Evolutionary conservation across 2,888 invertebrate species (phyloP).

Genomic region (Hoplodrina ambigua): DNA sequence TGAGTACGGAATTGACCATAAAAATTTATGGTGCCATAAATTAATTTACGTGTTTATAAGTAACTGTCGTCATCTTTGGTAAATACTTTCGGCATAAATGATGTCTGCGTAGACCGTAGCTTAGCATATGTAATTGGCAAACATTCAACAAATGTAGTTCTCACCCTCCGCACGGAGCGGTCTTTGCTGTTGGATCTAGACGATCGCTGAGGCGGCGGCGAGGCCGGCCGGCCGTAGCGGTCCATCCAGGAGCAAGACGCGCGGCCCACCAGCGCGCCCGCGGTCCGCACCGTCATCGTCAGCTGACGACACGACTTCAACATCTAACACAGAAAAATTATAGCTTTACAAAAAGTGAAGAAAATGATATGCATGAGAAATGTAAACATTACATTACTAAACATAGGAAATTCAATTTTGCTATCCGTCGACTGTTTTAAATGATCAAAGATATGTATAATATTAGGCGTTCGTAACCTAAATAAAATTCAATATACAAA

Average conservation of each 20-base stretch:
- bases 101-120: neutral
- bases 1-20: constrained; percentile 69
- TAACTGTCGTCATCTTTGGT: constrained; percentile 36
- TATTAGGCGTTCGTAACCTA: neutral
- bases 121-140: constrained; percentile 25
- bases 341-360: neutral
- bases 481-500: constrained; percentile 34
- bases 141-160: constrained; percentile 57
- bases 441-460: neutral
- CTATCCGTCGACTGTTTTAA: neutral
- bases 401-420: neutral
- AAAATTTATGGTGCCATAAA: constrained; percentile 73
- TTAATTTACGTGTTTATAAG: constrained; percentile 65
- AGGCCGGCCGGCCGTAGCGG: constrained; percentile 96
- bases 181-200: constrained; percentile 91
- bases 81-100: neutral
- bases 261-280: constrained; percentile 93
- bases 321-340: constrained; percentile 91
- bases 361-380: neutral
- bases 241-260: constrained; percentile 99
- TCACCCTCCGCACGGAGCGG: constrained; percentile 92
- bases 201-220: constrained; percentile 91
- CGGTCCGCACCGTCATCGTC: constrained; percentile 96
- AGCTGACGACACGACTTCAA: constrained; percentile 96
- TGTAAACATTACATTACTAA: neutral